Evolutionary conservation across 2,888 invertebrate genomes (phyloP), one percentile per base, ranked within the genome.

Genomic region (Nematopogon swammerdamellus): DNA sequence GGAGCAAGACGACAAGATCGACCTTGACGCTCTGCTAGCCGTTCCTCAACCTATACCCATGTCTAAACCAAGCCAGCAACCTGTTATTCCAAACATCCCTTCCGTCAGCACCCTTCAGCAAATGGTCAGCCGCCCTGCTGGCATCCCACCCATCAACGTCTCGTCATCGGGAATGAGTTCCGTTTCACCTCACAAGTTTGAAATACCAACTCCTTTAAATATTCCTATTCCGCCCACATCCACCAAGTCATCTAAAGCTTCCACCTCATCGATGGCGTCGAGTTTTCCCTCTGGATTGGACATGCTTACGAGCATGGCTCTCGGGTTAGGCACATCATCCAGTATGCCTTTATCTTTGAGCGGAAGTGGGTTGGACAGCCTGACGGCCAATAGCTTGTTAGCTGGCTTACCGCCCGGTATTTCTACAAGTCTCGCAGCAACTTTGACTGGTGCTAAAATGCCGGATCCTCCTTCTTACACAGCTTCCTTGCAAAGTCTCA

Each of bases 1-100:
- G 17, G 86, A 86, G 49, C 80, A 85, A n/a, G 86, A 86, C 47
- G 87, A 88, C 54, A 86, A 87, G 63, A 85, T 86, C 66, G 84
- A 87, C 59, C 69, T 81, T 36, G 80, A 80, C 57, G 76, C 81
- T 25, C 63, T 85, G 51, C 65, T 85, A 49, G 83, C 84, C 3
- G 84, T 85, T 44, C 84, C 85, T 36, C 80, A 80, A 59, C 72
- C 74, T 3, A 74, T 81, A 50, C 80, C 80, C 0, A 69, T 72
- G 2, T 67, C 79, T 0, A 81, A 80, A 54, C 67, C 74, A 2
- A 68, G 61, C 52, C 74, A 70, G 51, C 52, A 67, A 0, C 66
- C 76, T 19, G 64, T 72, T 2, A 69, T 74, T 49, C 65, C 79
- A 4, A 76, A 67, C 56, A 80, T 79, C 62, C 81, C 72, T 18